These are phyloP conservation scores for Forficula auricularia DNA, from an alignment of 1,140 invertebrate species.

Conservation along the genomic window DNA sequence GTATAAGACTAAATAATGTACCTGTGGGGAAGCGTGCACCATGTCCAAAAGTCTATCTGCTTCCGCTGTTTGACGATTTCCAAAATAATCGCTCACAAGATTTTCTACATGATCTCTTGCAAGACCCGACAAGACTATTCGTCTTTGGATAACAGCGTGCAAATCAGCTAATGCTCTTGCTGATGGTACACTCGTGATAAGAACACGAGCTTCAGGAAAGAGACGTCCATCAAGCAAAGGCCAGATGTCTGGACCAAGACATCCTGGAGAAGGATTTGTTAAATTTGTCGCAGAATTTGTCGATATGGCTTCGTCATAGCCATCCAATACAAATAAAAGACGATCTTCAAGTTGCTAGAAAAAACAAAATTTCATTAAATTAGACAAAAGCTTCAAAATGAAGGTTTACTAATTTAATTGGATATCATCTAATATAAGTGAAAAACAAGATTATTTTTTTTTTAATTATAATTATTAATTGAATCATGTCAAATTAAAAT, in stretches of 20 bases:
- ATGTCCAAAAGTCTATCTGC: no score
- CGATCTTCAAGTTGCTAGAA: conserved; percentile 26
- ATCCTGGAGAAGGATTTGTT: no score
- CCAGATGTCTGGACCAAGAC: no score
- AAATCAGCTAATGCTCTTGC: conserved; percentile 21
- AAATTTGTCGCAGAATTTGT: conserved; percentile 10
- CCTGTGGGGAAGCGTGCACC: no score
- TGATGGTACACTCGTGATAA: conserved; percentile 28
- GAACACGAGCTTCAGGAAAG: conserved; percentile 33
- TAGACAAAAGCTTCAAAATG: no score
- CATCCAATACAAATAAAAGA: conserved; percentile 34
- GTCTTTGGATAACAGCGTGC: conserved; percentile 26
- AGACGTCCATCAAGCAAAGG: conserved; percentile 30
- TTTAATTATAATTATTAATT: no score
- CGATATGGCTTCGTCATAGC: conserved; percentile 31
- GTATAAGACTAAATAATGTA: no score
- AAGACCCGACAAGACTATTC: conserved; percentile 30
- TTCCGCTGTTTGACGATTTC: conserved; percentile 14
- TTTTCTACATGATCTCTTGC: conserved; percentile 33
- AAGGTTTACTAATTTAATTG: no score
- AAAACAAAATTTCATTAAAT: conserved; percentile 25
- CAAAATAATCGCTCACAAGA: conserved; percentile 30
- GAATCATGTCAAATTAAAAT: no score
- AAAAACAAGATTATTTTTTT: no score
- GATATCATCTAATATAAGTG: no score